These are phyloP conservation scores for Neoitamus cyanurus DNA, from an alignment of 2,888 invertebrate genomes.

Conservation along the genomic window DNA sequence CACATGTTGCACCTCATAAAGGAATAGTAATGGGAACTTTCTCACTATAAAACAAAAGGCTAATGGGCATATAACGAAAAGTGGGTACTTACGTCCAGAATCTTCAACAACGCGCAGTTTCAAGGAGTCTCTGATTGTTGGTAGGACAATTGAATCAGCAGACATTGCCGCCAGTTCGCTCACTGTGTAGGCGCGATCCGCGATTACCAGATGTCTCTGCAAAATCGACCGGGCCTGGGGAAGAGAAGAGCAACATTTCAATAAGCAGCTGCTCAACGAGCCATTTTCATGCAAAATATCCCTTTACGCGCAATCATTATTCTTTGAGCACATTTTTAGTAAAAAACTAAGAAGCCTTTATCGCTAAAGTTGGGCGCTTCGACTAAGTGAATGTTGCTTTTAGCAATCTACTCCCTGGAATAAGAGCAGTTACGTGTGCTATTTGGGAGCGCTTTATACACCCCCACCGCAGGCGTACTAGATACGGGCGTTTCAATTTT, in stretches of 20 bases:
- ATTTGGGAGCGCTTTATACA: not conserved
- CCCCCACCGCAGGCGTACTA: not conserved
- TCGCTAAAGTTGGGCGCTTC: not conserved
- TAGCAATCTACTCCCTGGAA: conserved; percentile 16
- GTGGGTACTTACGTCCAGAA: conserved; percentile 75
- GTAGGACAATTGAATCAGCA: conserved; percentile 76
- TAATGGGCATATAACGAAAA: not conserved
- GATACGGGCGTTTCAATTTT: not conserved
- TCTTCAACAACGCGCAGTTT: conserved; percentile 80
- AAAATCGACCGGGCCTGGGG: conserved; percentile 82
- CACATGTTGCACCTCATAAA: not conserved
- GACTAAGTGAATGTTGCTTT: not conserved
- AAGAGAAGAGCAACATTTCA: conserved; percentile 47
- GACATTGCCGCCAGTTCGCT: conserved; percentile 73
- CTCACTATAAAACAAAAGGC: not conserved
- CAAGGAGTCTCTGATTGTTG: conserved; percentile 78
- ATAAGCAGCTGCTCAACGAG: conserved; percentile 5
- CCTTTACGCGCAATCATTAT: not conserved
- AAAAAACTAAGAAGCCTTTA: conserved; percentile 47
- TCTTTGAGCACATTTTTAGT: conserved; percentile 5
- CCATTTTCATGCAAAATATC: not conserved
- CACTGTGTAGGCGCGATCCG: conserved; percentile 82
- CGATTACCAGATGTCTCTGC: conserved; percentile 88
- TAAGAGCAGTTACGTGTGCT: not conserved
- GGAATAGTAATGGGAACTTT: not conserved